These are phyloP conservation scores for Oryzias dopingdopingensis DNA, from an alignment of 2,797 vertebrate genomes.

Conservation along the genomic window DNA sequence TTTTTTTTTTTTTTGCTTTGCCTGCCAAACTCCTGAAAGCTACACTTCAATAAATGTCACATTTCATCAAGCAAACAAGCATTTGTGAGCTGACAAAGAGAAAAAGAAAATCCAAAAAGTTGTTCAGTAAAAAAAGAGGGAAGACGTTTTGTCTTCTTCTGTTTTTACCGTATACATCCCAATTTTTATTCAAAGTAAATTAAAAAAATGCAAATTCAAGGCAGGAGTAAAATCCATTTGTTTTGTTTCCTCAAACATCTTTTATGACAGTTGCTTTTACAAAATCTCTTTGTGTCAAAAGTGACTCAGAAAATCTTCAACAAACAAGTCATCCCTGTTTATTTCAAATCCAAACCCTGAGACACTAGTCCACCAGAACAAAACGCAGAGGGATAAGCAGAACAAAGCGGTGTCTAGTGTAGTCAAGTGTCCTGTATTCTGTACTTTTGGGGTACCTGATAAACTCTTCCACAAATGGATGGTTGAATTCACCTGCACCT, in stretches of 20 bases:
- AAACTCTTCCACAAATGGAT: too few relatives aligned
- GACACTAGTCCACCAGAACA: too few relatives aligned
- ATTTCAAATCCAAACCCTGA: too few relatives aligned
- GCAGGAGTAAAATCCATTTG: conserved; percentile 27
- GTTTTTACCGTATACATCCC: neutral
- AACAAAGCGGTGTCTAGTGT: too few relatives aligned
- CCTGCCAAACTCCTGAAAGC: conserved; percentile 32
- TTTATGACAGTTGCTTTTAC: neutral
- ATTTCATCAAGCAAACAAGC: conserved; percentile 38
- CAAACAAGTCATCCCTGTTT: too few relatives aligned
- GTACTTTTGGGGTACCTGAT: too few relatives aligned
- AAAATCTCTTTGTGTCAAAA: neutral
- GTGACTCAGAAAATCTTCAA: neutral
- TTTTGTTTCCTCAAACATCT: conserved; percentile 4
- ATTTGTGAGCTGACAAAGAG: conserved; percentile 34
- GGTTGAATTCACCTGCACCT: too few relatives aligned
- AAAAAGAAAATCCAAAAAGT: conserved; percentile 20
- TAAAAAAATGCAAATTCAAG: conserved; percentile 8
- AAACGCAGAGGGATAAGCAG: too few relatives aligned
- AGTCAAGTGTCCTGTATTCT: too few relatives aligned
- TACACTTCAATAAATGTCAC: conserved; percentile 62
- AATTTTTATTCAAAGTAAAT: conserved; percentile 15
- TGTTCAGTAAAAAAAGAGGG: neutral
- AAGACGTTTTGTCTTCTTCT: conserved; percentile 12
- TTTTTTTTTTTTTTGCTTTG: neutral